Conservation (phyloP, 2,113 vertebrate species). For the Nibea albiflora region DNA sequence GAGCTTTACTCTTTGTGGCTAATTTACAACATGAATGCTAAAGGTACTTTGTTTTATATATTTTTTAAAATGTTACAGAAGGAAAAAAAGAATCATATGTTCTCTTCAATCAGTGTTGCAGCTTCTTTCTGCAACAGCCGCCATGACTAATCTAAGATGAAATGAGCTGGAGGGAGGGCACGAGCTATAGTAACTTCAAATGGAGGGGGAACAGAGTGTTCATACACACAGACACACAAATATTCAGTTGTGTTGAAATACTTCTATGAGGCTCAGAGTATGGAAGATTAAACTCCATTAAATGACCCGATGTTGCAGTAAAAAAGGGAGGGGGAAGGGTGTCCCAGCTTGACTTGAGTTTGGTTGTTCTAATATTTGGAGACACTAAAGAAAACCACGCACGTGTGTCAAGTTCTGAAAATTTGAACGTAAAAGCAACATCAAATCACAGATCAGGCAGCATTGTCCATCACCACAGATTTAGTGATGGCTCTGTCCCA, state of each 20-base stretch:
- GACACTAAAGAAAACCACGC: neutral
- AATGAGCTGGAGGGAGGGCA: conserved; percentile 58
- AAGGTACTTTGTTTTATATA: neutral
- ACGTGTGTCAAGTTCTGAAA: conserved; percentile 16
- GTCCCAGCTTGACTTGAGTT: neutral
- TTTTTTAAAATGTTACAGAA: neutral
- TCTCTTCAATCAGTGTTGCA: conserved; percentile 38
- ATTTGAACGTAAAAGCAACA: conserved; percentile 13
- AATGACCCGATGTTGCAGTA: conserved; percentile 24
- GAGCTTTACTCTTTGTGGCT: neutral
- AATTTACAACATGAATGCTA: neutral
- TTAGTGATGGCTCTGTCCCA: conserved; percentile 59
- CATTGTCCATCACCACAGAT: conserved; percentile 28
- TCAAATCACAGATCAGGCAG: conserved; percentile 44
- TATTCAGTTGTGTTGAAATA: conserved; percentile 18
- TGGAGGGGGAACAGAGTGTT: conserved; percentile 38
- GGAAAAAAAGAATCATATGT: conserved; percentile 22
- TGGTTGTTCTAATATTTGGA: neutral
- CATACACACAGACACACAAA: conserved; percentile 27
- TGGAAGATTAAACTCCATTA: conserved; percentile 38
- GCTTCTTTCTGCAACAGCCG: conserved; percentile 49
- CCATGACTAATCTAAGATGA: conserved; percentile 60
- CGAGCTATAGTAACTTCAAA: conserved; percentile 41
- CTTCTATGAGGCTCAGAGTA: conserved; percentile 12
- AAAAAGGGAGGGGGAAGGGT: neutral